These are phyloP conservation scores for Nesidiocoris tenuis DNA, from an alignment of 2,888 invertebrate species.

Conservation along the genomic window DNA sequence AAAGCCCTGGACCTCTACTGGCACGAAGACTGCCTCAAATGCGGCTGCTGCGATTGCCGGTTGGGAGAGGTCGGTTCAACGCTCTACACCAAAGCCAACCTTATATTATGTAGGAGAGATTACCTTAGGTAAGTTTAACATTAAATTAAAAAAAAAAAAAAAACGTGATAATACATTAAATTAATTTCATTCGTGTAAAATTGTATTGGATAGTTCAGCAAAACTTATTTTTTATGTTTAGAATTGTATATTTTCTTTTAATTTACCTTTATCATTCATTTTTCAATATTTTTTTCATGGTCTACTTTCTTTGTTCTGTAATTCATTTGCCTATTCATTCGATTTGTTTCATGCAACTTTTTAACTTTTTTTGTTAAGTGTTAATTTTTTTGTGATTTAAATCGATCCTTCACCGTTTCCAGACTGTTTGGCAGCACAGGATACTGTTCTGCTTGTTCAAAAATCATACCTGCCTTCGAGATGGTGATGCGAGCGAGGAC, in stretches of 20 bases:
- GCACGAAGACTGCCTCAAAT: conserved; percentile 91
- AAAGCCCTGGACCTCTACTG: conserved; percentile 85
- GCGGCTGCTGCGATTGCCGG: conserved; percentile 86
- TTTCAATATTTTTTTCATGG: no score
- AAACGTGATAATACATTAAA: no score
- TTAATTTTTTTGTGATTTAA: neutral
- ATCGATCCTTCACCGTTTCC: conserved; percentile 56
- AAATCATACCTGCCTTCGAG: conserved; percentile 96
- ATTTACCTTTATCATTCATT: no score
- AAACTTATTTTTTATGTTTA: no score
- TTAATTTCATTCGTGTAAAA: no score
- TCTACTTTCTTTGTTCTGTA: no score
- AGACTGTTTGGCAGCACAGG: conserved; percentile 93
- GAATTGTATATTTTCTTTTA: no score
- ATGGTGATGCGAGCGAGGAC: conserved; percentile 97
- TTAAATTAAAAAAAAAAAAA: no score
- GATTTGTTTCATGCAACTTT: no score
- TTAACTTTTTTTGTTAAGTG: no score
- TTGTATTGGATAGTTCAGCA: no score
- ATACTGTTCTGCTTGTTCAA: conserved; percentile 93
- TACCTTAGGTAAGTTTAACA: conserved; percentile 76
- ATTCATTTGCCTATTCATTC: no score
- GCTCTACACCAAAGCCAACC: conserved; percentile 83
- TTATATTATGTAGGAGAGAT: conserved; percentile 85
- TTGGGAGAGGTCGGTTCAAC: conserved; percentile 88